Base-by-base conservation (phyloP, 2,797 vertebrate species). In the Jordanella pulchra region DNA sequence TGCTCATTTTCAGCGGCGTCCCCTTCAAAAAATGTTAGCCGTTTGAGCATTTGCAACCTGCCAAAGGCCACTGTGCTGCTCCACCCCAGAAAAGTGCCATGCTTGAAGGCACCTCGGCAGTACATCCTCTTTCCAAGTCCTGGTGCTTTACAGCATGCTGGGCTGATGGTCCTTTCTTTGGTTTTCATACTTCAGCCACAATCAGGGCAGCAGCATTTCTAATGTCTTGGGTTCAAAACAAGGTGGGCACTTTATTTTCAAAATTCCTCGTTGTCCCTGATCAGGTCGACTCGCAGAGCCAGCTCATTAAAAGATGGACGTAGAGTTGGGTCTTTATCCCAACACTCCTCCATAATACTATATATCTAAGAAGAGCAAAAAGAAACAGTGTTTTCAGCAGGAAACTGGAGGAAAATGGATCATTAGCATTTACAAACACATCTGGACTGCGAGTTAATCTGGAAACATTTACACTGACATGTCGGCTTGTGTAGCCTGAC, bases 321-420 rank as follows among this genome's bases (percentile, higher is more conserved):
- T 56, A 87, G 32, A 56, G 68, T 65, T 4, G 90, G 88, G 73
- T 94, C 92, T 3, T 82, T 91, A 78, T 93, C 91, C 94, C 94
- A 95, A 76, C 94, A 95, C 73, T 95, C 94, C 83, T 92, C 88
- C 94, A 94, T 95, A 80, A 94, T 88, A 76, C 94, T 92, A 6
- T 92, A 87, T 14, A 95, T 93, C 94, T 95, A 75, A 73, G 30
- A 71, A 35, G 32, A n/a, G 25, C 3, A 61, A 6, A 64, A 9
- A 45, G 5, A 3, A 71, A 39, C 18, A 60, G 23, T 15, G 0
- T 21, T 65, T 58, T 63, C 4, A 75, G 47, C 2, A 28, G 48
- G 23, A 21, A 4, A 58, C 17, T 27, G 9, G 63, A 51, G 28
- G n/a, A 67, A 48, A 39, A n/a, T 11, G n/a, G 7, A n/a, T 51